A percentile compares a stretch with the other conserved stretches of the same genome.
Evolutionary conservation across 2,797 vertebrate species (phyloP).

Genomic region (Cossypha niveicapilla): DNA sequence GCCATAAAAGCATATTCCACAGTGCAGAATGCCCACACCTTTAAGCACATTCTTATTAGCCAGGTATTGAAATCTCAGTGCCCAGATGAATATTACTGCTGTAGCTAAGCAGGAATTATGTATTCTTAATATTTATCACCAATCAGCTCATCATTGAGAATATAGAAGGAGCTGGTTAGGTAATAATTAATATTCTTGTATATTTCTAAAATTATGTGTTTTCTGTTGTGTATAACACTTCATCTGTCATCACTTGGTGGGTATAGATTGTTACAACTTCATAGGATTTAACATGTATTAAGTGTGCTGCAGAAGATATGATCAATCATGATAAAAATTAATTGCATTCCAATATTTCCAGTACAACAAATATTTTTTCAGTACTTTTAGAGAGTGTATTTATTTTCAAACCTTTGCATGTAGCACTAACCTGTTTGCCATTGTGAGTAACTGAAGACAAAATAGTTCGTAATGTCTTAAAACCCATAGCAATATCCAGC

Average conservation of each 20-base stretch:
- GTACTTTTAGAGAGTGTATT: neutral
- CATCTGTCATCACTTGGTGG: neutral
- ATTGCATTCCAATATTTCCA: neutral
- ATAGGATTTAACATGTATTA: neutral
- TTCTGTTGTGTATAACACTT: neutral
- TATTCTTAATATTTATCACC: neutral
- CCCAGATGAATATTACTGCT: neutral
- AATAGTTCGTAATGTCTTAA: slow-evolving; percentile 96
- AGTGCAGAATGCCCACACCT: neutral
- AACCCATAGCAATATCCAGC: slow-evolving; percentile 98
- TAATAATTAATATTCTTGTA: neutral
- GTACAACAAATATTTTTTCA: neutral
- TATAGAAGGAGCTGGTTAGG: neutral
- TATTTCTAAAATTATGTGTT: neutral
- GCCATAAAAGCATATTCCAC: neutral
- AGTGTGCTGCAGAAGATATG: neutral
- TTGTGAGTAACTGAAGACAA: slow-evolving; percentile 99
- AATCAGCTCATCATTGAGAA: neutral
- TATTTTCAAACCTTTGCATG: neutral
- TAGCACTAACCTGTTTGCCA: slow-evolving; percentile 90
- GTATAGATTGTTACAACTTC: neutral
- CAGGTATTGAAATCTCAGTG: neutral
- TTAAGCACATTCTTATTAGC: neutral
- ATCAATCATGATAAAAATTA: neutral
- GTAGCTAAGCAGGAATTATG: neutral